phyloP scores from a whole-genome alignment of 2,113 vertebrate genomes.

The Elephas maximus region DNA sequence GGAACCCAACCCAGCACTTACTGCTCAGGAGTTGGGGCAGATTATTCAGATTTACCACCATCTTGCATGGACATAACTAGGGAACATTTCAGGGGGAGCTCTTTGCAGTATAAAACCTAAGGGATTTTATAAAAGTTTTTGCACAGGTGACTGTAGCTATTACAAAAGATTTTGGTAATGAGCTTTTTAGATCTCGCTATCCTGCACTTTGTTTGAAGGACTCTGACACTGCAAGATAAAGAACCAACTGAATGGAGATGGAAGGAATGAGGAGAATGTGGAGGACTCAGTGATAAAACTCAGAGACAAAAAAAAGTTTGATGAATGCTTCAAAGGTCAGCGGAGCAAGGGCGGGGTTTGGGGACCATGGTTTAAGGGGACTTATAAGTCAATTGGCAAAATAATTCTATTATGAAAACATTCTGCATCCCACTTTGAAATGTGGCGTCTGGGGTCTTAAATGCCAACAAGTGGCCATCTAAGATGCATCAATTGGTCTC shows the following conservation, averaged over 20 bases:
- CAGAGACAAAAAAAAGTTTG: background rate
- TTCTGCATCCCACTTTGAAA: too few species aligned
- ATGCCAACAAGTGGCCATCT: too few species aligned
- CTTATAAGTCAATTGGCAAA: too few species aligned
- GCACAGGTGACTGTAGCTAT: background rate
- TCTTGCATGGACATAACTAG: background rate
- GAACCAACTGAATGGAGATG: background rate
- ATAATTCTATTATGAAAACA: too few species aligned
- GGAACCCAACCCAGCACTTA: background rate
- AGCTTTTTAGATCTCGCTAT: slow-evolving; percentile 9
- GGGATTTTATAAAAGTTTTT: slow-evolving; percentile 15
- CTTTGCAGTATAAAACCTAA: slow-evolving; percentile 9
- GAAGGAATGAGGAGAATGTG: background rate
- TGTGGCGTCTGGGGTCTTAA: too few species aligned
- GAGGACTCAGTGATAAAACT: slow-evolving; percentile 18
- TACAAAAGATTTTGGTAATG: slow-evolving; percentile 10
- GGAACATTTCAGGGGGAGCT: background rate
- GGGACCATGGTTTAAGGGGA: too few species aligned
- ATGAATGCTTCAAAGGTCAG: too few species aligned
- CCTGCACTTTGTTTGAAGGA: background rate
- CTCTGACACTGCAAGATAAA: background rate
- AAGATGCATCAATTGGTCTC: too few species aligned
- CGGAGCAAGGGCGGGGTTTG: too few species aligned
- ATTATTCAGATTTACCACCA: slow-evolving; percentile 29
- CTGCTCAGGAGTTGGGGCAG: background rate